Base-by-base conservation (phyloP, 2,113 vertebrate species). In the Rhineura floridana region DNA sequence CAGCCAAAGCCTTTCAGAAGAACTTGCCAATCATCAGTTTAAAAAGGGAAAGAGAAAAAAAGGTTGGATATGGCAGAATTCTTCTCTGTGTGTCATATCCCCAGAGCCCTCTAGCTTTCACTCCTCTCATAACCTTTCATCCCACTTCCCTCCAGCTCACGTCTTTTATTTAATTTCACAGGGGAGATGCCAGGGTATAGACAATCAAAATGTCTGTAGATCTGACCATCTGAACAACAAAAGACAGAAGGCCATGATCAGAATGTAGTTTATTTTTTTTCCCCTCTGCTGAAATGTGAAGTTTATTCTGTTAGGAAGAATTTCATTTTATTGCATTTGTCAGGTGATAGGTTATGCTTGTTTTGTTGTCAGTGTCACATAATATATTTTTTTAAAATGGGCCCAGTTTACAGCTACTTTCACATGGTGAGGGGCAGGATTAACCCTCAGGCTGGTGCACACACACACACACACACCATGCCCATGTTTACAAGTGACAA, bases 201-300 rank as follows among this genome's bases (percentile, higher is more conserved):
- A 63, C 46, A 86, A 87, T 63, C 87, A 25, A 85, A 84, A 82
- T 67, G 48, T 85, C 77, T 92, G 82, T 36, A 73, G 6, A 85
- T 88, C 72, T 91, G 88, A 81, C 50, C 72, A 77, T 55, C 50
- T 63, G 86, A 86, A 91, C 91, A 91, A 92, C 87, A 87, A 85
- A 93, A 69, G 48, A 25, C 3, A 13, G 0, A 33, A 3, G 85
- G 19, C 82, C 46, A 79, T 48, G 65, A 55, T 65, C 80, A 63
- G 1, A 59, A 70, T 9, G 84, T 50, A 79, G 12, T 52, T 44
- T 9, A 50, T 86, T 52, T 85, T 28, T 23, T 36, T 59, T 1
- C 50, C 30, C n/a, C 15, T 85, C 55, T 12, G 30, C 52, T 85
- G 36, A 72, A 85, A 75, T 36, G 11, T 33, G 36, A 44, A 75